Percentiles rank a stretch among this genome's conserved stretches.
Conservation (phyloP, 2,888 invertebrate genomes). For the Melipona bicolor region DNA sequence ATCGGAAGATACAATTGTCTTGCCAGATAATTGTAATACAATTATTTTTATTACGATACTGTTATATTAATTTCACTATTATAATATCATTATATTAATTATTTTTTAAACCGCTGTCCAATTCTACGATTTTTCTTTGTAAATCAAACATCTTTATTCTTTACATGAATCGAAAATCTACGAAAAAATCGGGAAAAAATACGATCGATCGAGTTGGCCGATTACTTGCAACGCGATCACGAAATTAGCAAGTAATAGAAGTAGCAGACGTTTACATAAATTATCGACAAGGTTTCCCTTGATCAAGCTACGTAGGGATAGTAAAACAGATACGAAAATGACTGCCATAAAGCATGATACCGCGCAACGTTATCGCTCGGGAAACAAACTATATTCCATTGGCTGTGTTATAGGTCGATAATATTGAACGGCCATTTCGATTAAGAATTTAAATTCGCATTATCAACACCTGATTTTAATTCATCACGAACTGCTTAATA, state of each 20-base stretch:
- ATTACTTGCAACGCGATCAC: neutral
- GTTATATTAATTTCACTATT: no score
- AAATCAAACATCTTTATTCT: no score
- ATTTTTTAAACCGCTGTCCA: no score
- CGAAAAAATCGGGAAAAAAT: no score
- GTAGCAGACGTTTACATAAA: slow-evolving; percentile 22
- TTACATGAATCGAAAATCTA: no score
- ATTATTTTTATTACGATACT: no score
- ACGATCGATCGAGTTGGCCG: no score
- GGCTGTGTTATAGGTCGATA: slow-evolving; percentile 18
- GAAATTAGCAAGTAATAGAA: neutral
- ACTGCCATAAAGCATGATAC: slow-evolving; percentile 48
- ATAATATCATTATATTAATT: no score
- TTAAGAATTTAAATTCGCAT: slow-evolving; percentile 1
- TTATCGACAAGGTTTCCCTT: slow-evolving; percentile 30
- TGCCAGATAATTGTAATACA: no score
- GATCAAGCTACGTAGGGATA: slow-evolving; percentile 34
- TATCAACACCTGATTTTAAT: neutral
- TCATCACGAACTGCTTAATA: neutral
- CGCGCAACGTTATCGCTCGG: slow-evolving; percentile 46
- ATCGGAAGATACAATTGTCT: no score
- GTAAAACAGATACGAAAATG: slow-evolving; percentile 52
- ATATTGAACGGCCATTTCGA: slow-evolving; percentile 21
- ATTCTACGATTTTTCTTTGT: no score
- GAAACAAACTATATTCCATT: slow-evolving; percentile 37